Base-by-base conservation (phyloP, 2,113 vertebrate genomes). In the Hypanus sabinus region DNA sequence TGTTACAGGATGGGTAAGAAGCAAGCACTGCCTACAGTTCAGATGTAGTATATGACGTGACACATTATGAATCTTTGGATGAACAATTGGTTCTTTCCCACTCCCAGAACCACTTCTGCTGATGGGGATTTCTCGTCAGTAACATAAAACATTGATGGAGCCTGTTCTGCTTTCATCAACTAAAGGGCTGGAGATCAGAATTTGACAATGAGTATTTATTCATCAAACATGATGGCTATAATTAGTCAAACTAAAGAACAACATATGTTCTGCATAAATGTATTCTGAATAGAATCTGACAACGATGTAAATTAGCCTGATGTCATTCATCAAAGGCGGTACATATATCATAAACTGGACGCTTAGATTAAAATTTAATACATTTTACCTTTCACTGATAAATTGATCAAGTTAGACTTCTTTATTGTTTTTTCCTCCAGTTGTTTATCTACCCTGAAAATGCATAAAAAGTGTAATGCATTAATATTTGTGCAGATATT, bases 361-460 rank as follows among this genome's bases (percentile, higher is more conserved):
- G 68, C 33, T 12, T 11, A 46, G 36, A 93, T 46, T 14, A 46
- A 71, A 73, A 93, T 30, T 73, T 14, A 46, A 55, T 55, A 1
- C 68, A 94, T 93, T 20, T 94, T 94, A 97, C 97, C 96, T 81
- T 96, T 96, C 80, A 97, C 95, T 0, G 96, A 96, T 27, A 97
- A 95, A 85, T 97, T 96, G 88, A 97, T 95, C 87, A 97, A 95
- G 16, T 96, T 95, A 68, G 96, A 94, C 83, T 95, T 96, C 80
- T 94, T 96, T 94, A 96, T 94, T 71, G 5, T 11, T 9, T n/a
- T 79, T 18, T 71, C 62, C 94, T 85, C 96, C 24, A 30, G 22
- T 81, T 94, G 95, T 90, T 94, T 95, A 88, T 94, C 95, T 94
- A 95, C 96, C 94, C 96, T 97, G 55, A 71, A 10, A 33, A 55